Base-by-base conservation (phyloP, 1,140 invertebrate species). In the Drosophila sulfurigaster region DNA sequence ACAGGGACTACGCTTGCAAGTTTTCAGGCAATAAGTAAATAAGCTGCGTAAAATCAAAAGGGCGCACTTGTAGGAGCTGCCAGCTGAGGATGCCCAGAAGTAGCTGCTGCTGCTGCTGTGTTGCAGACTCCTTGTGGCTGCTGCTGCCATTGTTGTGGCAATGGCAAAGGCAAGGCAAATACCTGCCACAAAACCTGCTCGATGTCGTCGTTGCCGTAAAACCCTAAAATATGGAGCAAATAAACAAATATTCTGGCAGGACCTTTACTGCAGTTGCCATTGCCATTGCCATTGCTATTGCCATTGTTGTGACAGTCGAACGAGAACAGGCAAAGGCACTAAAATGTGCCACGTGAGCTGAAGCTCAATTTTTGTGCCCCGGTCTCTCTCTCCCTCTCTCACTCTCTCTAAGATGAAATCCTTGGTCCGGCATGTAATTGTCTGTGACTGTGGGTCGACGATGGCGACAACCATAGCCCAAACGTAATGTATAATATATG, bases 161-260 rank as follows among this genome's bases (percentile, higher is more conserved):
- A 57, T 30, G 62, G 45, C 32, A 38, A 10, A 35, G n/a, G 11
- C 41, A 43, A 43, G 35, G 41, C 41, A 89, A 88, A 79, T 88
- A 89, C 78, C 86, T 89, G 85, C 78, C 81, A 83, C 85, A 81
- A 81, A 80, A 88, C 77, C 85, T 89, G 83, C 48, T 88, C 78
- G 74, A 89, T 83, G 83, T 88, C 82, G 83, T 87, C 80, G 75
- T 77, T 73, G 78, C 48, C 75, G 82, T 88, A 89, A 88, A 81
- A 80, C 78, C 78, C 78, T 89, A 90, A 89, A 89, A 89, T 89
- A 89, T 89, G 81, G 67, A 85, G 85, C 85, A 89, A 89, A 89
- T 89, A 89, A 89, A 89, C 85, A 89, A 89, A 89, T 89, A 88
- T 85, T 79, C 75, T 69, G 74, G 32, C 81, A 75, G 78, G 65